Percentiles rank a stretch among this genome's conserved stretches.
Evolutionary conservation across 2,888 invertebrate genomes (phyloP).

Genomic region (Eupithecia exiguata): DNA sequence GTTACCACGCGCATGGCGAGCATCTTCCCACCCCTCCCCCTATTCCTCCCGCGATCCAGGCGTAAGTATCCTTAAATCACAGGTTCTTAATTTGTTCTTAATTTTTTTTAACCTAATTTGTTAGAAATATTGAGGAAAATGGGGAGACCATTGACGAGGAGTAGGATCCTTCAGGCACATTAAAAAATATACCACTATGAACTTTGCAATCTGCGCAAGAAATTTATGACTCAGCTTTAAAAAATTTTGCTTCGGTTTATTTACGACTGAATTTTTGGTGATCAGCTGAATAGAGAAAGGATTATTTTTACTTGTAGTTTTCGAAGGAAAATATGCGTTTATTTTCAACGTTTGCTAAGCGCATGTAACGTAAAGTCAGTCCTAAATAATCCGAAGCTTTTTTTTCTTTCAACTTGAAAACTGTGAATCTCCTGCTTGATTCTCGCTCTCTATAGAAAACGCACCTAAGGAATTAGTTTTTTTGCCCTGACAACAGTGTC

Average conservation of each 20-base stretch:
- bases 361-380: too few species aligned
- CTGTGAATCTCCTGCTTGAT: not conserved
- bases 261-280: not conserved
- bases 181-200: not conserved
- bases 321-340: not conserved
- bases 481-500: not conserved
- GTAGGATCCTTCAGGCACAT: not conserved
- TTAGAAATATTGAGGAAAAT: not conserved
- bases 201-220: not conserved
- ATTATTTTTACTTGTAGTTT: not conserved
- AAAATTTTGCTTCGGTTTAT: not conserved
- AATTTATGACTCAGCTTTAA: not conserved
- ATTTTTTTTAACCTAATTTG: too few species aligned
- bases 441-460: not conserved
- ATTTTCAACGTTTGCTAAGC: too few species aligned
- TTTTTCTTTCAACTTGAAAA: not conserved
- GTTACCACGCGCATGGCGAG: slow-evolving; percentile 76
- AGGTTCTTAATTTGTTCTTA: not conserved
- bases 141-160: not conserved
- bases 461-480: not conserved
- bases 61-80: slow-evolving; percentile 65
- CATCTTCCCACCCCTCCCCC: slow-evolving; percentile 77
- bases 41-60: slow-evolving; percentile 68
- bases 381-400: too few species aligned
- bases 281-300: not conserved